A percentile compares a stretch with the other conserved stretches of the same genome.
Evolutionary conservation across 2,797 vertebrate species (phyloP).

Genomic region (Anguilla anguilla): DNA sequence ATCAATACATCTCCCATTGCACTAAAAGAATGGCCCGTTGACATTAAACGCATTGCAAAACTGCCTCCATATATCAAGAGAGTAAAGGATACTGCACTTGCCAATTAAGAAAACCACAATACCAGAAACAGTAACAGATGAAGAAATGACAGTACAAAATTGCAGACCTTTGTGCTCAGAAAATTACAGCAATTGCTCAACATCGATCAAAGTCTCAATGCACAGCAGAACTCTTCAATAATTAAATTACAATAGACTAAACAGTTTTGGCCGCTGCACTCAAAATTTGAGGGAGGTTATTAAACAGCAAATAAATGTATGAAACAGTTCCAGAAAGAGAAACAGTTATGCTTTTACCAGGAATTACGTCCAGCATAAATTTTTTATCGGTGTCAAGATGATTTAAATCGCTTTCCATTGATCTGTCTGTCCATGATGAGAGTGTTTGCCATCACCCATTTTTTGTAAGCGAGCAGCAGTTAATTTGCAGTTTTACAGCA

Average conservation of each 20-base stretch:
- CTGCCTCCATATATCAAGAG: background rate
- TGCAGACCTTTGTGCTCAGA: background rate
- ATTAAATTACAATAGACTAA: slow-evolving; percentile 15
- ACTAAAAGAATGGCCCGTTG: background rate
- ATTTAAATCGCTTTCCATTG: slow-evolving; percentile 21
- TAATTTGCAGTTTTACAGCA: slow-evolving; percentile 7
- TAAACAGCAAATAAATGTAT: slow-evolving; percentile 13
- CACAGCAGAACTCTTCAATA: background rate
- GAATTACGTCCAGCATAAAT: background rate
- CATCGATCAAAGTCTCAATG: slow-evolving; percentile 16
- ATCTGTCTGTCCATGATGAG: background rate
- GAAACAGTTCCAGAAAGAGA: background rate
- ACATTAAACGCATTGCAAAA: background rate
- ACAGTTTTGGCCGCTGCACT: slow-evolving; percentile 7
- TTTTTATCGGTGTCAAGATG: slow-evolving; percentile 9
- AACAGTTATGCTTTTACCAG: slow-evolving; percentile 11
- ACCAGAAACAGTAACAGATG: background rate
- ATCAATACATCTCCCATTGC: background rate
- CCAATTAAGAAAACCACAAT: slow-evolving; percentile 10
- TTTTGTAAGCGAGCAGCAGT: background rate
- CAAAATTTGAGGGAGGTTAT: slow-evolving; percentile 9
- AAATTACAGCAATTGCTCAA: background rate
- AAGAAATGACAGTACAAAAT: background rate
- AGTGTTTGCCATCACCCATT: background rate
- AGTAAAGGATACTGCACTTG: background rate